phyloP scores from a whole-genome alignment of 2,113 vertebrate species.

The Sporophila hypoxantha region DNA sequence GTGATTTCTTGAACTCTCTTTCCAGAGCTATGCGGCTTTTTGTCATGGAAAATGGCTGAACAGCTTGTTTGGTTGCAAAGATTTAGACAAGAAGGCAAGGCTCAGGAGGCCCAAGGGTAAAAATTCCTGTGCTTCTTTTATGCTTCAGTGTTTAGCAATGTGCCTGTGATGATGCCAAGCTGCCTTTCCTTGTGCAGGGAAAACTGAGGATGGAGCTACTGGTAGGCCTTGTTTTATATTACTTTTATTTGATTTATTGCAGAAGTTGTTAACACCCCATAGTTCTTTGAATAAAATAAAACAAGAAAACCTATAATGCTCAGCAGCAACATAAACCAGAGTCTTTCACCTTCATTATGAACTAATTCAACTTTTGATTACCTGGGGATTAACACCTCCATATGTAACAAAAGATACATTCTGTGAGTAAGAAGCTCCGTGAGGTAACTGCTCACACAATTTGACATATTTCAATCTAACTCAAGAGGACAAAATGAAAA shows the following conservation, averaged over 20 bases:
- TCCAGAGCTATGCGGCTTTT: neutral
- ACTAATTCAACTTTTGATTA: constrained; percentile 62
- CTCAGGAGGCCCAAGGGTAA: neutral
- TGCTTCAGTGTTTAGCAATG: neutral
- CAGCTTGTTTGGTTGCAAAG: neutral
- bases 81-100: neutral
- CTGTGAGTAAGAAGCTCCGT: neutral
- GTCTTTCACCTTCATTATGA: constrained; percentile 43
- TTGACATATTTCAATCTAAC: neutral
- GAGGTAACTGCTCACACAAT: neutral
- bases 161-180: neutral
- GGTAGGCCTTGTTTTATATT: constrained; percentile 47
- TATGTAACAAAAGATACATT: constrained; percentile 49
- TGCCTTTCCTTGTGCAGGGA: neutral
- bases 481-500: neutral
- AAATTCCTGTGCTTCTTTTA: neutral
- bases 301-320: constrained; percentile 51
- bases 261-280: constrained; percentile 62
- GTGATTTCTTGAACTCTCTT: neutral
- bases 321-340: constrained; percentile 7
- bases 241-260: constrained; percentile 64
- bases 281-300: constrained; percentile 27
- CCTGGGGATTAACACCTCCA: constrained; percentile 50
- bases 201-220: constrained; percentile 12
- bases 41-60: neutral